A percentile compares a stretch with the other conserved stretches of the same genome.
Evolutionary conservation across 2,888 invertebrate species (phyloP).

Genomic region (Parelbella ahira): DNA sequence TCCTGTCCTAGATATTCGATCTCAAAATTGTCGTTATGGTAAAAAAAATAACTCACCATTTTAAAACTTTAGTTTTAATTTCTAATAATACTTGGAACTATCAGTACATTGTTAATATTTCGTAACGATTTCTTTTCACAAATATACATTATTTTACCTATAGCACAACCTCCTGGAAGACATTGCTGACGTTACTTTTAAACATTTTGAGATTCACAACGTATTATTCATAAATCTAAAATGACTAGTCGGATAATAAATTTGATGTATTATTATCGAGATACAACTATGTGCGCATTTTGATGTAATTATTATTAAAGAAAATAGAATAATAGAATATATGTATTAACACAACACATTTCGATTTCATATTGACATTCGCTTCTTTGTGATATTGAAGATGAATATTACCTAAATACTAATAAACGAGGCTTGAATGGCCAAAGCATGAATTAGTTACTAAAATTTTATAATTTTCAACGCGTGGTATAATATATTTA

Average conservation of each 20-base stretch:
- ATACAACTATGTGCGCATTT: no score
- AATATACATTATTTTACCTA: neutral
- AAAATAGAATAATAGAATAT: neutral
- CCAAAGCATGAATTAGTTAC: no score
- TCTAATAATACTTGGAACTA: conserved; percentile 18
- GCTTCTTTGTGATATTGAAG: conserved; percentile 3
- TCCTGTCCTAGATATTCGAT: no score
- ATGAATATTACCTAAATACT: neutral
- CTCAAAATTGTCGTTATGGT: no score
- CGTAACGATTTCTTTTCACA: conserved; percentile 4
- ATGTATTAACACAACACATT: neutral
- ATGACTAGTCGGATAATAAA: conserved; percentile 17
- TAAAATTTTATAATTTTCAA: no score
- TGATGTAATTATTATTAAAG: neutral
- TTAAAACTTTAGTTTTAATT: conserved; percentile 12
- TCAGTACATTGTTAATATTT: neutral
- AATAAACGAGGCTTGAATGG: neutral
- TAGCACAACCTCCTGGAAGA: conserved; percentile 18
- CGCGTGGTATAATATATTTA: no score
- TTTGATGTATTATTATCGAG: conserved; percentile 1
- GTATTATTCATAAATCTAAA: conserved; percentile 8
- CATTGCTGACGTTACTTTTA: conserved; percentile 1
- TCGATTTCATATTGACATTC: conserved; percentile 4
- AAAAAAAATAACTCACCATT: conserved; percentile 16
- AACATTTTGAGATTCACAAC: conserved; percentile 12